Percentiles rank a stretch among this genome's conserved stretches.
Evolutionary conservation across 2,888 invertebrate genomes (phyloP).

Genomic region (Clanis bilineata): DNA sequence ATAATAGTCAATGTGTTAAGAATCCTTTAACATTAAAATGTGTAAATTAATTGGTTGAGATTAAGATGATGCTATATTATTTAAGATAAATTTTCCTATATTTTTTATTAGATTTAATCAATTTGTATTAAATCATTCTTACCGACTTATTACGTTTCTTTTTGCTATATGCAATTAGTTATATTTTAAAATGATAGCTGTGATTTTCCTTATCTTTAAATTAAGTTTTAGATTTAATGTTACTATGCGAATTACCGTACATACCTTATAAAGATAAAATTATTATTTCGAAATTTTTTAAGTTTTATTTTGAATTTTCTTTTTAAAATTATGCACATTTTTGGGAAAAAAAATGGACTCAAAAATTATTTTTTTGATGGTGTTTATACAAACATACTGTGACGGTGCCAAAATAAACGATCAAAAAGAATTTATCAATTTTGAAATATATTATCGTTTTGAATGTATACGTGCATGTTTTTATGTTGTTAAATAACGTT

Average conservation of each 20-base stretch:
- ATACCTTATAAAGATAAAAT: neutral
- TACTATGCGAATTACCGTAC: neutral
- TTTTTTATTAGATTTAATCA: neutral
- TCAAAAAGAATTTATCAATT: constrained; percentile 20
- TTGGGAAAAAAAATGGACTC: neutral
- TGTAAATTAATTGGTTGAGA: neutral
- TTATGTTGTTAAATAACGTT: constrained; percentile 4
- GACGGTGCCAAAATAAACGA: constrained; percentile 34
- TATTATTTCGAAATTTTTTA: neutral
- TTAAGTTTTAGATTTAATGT: constrained; percentile 25
- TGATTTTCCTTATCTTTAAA: constrained; percentile 41
- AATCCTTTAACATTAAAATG: neutral
- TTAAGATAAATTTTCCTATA: constrained; percentile 4
- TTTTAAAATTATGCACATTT: no score
- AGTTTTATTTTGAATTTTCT: no score
- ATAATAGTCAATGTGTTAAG: neutral
- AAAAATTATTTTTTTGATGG: constrained; percentile 15
- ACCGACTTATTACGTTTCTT: neutral
- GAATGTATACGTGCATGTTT: constrained; percentile 13
- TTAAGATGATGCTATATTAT: neutral
- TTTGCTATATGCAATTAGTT: constrained; percentile 21
- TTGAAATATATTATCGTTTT: neutral
- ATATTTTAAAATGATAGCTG: constrained; percentile 35
- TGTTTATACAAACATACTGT: neutral
- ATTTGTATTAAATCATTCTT: neutral